Conservation (phyloP, 2,888 invertebrate genomes). For the Hipparchia semele region DNA sequence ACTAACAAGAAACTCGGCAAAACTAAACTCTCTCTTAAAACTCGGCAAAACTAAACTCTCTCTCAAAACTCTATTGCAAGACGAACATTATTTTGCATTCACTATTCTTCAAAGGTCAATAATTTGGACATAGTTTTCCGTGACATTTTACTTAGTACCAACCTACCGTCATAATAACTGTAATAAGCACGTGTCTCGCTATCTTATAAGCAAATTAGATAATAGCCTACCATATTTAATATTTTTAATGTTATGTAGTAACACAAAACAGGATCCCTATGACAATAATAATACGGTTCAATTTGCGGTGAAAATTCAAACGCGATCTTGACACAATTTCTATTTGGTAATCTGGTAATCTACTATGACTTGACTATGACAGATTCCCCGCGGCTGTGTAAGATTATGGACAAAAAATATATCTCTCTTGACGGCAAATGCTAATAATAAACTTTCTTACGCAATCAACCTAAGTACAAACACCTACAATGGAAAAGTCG, state of each 20-base stretch:
- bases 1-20: no score
- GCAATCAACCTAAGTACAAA: background rate
- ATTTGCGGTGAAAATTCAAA: constrained; percentile 7
- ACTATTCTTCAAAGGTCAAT: background rate
- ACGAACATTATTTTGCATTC: background rate
- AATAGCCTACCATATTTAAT: constrained; percentile 12
- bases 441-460: background rate
- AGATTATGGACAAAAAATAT: constrained; percentile 19
- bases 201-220: constrained; percentile 25
- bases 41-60: background rate
- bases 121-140: constrained; percentile 1
- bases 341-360: constrained; percentile 23
- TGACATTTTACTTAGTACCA: constrained; percentile 1
- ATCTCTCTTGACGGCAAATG: constrained; percentile 13
- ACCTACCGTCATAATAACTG: background rate
- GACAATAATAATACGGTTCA: constrained; percentile 19
- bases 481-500: no score
- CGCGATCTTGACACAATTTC: constrained; percentile 35
- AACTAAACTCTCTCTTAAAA: background rate
- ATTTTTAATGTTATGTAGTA: background rate
- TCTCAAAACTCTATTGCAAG: background rate
- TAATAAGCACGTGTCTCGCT: constrained; percentile 25
- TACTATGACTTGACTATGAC: constrained; percentile 2
- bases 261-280: background rate
- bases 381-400: constrained; percentile 18